These are phyloP conservation scores for Pygoscelis adeliae DNA, from an alignment of 2,113 vertebrate species.

Conservation along the genomic window DNA sequence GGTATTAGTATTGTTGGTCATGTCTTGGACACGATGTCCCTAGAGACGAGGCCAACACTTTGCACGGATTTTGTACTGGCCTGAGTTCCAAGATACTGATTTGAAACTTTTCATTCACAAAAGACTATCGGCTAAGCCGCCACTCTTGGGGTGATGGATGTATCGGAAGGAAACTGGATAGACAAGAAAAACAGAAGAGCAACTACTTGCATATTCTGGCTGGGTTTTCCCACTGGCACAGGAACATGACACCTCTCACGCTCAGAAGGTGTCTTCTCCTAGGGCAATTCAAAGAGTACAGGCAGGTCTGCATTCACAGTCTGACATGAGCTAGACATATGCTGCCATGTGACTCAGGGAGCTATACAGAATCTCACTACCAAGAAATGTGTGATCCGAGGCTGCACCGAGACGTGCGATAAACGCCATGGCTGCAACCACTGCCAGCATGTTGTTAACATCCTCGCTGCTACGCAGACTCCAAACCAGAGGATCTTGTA, in stretches of 20 bases:
- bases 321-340: background rate
- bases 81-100: background rate
- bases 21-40: accelerated
- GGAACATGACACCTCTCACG: background rate
- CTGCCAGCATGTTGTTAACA: background rate
- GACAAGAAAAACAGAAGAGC: background rate
- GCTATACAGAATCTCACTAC: background rate
- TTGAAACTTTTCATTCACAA: background rate
- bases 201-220: background rate
- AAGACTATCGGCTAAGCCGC: background rate
- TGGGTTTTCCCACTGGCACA: background rate
- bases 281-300: background rate
- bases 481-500: background rate
- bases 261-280: background rate
- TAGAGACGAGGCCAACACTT: background rate
- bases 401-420: background rate
- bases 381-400: background rate
- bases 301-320: background rate
- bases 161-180: background rate
- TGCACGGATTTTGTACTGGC: background rate
- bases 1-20: too few relatives aligned
- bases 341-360: background rate
- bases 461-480: background rate
- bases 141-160: background rate
- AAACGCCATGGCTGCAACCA: accelerated